These are phyloP conservation scores for Pomatostomus ruficeps DNA, from an alignment of 2,113 vertebrate genomes.

Conservation along the genomic window DNA sequence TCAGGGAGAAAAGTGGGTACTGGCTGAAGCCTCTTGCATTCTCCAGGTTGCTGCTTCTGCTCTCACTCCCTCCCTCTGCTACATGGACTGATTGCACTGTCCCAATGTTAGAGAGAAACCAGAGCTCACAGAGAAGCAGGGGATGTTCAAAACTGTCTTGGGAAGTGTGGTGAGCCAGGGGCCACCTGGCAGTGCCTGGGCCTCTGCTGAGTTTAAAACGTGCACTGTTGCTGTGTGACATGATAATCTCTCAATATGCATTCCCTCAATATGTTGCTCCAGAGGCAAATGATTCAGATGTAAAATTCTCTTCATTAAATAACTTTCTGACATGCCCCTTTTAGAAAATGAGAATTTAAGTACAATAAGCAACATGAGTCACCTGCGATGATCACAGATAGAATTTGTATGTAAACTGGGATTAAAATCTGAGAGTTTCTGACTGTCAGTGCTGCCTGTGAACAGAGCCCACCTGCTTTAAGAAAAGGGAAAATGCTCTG, in stretches of 20 bases:
- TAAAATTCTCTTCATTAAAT: background rate
- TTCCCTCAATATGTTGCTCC: background rate
- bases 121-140: background rate
- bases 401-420: background rate
- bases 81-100: fast-evolving
- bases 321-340: background rate
- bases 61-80: background rate
- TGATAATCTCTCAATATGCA: background rate
- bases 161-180: background rate
- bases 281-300: background rate
- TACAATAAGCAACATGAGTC: background rate
- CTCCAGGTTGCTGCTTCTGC: background rate
- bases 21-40: background rate
- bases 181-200: too few species aligned
- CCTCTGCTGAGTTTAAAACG: fast-evolving
- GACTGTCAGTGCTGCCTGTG: background rate
- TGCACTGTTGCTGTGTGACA: fast-evolving
- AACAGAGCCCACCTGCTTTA: background rate
- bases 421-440: background rate
- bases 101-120: background rate
- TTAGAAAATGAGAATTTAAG: background rate
- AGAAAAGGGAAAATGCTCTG: background rate
- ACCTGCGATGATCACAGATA: background rate
- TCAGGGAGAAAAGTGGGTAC: background rate
- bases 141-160: background rate